Base-by-base conservation (phyloP, 2,888 invertebrate species). In the Rhyacophila evoluta region DNA sequence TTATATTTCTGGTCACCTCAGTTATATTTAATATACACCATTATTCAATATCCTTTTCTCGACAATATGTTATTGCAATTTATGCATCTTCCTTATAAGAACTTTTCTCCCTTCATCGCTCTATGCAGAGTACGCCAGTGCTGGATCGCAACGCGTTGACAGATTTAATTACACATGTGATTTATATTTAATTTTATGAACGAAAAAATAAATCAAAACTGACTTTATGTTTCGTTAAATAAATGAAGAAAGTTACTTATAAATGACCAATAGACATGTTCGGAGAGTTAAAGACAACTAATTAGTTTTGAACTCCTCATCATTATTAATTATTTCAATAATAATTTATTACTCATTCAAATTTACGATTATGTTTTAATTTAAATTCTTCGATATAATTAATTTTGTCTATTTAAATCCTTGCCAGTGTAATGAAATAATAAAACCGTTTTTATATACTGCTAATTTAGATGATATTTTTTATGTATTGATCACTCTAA, bases 131-230 rank as follows among this genome's bases (percentile, higher is more conserved):
- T 55, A 55, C 55, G 55, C 55, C 55, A 55, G 55, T 55, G 55
- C 1, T 15, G 55, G 8, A 55, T 55, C 55, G 25, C 19, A 55
- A 19, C 55, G 55, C 55, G 25, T 55, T 55, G 55, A 55, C 55
- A 55, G 55, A 55, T 55, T 55, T 55, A 55, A 55, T 55, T 55
- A 55, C 10, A 12, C 19, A 25, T 8, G 25, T 55, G 55, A 55
- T 55, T 55, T 55, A 55, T 55, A 55, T 55, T 55, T 55, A 55
- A 55, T 55, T 55, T 55, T 55, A 55, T 19, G 25, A 55, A 2
- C 55, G 55, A 55, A 55, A 10, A 25, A 15, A 25, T 55, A 55
- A 55, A 15, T 55, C 55, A 55, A 55, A 55, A 25, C 25, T 55
- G 55, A 55, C 25, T 55, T 55, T 55, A 55, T 2, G 55, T 55